Evolutionary conservation across 2,113 vertebrate genomes (phyloP), one percentile per base, ranked within the genome.

Genomic region (Bubo bubo): DNA sequence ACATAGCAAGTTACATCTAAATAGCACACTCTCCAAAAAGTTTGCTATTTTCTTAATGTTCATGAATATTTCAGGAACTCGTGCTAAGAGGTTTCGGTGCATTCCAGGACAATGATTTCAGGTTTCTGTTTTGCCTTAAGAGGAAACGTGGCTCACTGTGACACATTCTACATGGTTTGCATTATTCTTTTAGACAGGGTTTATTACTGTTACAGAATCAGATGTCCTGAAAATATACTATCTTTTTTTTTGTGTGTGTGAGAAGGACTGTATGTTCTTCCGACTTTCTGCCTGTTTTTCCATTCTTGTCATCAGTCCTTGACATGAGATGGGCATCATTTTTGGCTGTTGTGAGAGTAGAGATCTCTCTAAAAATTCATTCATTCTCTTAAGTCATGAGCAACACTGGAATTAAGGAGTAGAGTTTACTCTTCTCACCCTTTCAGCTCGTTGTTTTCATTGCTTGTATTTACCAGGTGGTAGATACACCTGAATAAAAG

Each of bases 81-180:
- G 0, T 71, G 90, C 88, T 95, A 7, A 83, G 92, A 96, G 93
- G 85, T 95, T 90, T 82, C 0, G 0, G 90, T 72, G 90, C 96
- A 94, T 96, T 95, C 95, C 95, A 96, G 92, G 92, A 70, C 93
- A 92, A 73, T 43, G 79, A 97, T 86, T 90, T 90, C 90, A 88
- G 85, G 81, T 91, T 92, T 89, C 89, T 93, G 45, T 72, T 77
- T 75, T 79, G 76, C 89, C 75, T 63, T 27, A 23, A 66, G 72
- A 86, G 93, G 95, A 96, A 82, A 35, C 1, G 6, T 53, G 56
- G 56, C 85, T 71, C 26, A 9, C 35, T 60, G 52, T 81, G 71
- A 64, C 93, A 91, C 79, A 14, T 18, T 73, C 77, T 75, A 52
- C 67, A 45, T 28, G 52, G 58, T 50, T 66, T 50, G 56, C 45